Conservation (phyloP, 2,113 vertebrate genomes). For the Mixornis gularis region DNA sequence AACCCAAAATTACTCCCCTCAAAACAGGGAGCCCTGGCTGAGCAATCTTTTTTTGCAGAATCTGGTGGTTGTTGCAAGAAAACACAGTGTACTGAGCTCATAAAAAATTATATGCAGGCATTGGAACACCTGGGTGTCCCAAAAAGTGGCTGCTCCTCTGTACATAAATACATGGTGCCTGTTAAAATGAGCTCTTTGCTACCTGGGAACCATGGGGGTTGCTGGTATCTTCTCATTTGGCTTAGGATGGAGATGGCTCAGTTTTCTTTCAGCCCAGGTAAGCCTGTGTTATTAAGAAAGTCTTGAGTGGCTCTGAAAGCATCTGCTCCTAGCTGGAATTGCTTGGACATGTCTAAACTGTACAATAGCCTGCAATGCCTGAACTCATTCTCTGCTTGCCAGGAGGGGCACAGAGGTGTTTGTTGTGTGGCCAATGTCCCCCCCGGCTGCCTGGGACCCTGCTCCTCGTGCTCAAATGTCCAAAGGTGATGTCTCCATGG, state of each 20-base stretch:
- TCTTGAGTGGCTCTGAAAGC: slow-evolving; percentile 3
- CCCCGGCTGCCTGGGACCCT: not conserved
- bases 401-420: not conserved
- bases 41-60: not conserved
- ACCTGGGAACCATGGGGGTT: not conserved
- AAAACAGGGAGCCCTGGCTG: not conserved
- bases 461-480: not conserved
- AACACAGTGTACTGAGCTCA: not conserved
- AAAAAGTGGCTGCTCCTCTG: not conserved
- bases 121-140: not conserved
- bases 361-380: not conserved
- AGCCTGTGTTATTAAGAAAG: not conserved
- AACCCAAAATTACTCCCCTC: not conserved
- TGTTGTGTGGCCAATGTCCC: not conserved
- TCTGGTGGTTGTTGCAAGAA: not conserved
- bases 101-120: not conserved
- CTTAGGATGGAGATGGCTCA: not conserved
- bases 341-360: slow-evolving; percentile 20
- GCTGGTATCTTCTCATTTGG: not conserved
- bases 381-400: not conserved
- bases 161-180: not conserved
- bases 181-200: not conserved
- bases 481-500: not conserved
- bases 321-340: slow-evolving; percentile 6
- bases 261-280: not conserved